These are phyloP conservation scores for Nannobrachium achirus DNA, from an alignment of 2,113 vertebrate genomes.

Conservation along the genomic window DNA sequence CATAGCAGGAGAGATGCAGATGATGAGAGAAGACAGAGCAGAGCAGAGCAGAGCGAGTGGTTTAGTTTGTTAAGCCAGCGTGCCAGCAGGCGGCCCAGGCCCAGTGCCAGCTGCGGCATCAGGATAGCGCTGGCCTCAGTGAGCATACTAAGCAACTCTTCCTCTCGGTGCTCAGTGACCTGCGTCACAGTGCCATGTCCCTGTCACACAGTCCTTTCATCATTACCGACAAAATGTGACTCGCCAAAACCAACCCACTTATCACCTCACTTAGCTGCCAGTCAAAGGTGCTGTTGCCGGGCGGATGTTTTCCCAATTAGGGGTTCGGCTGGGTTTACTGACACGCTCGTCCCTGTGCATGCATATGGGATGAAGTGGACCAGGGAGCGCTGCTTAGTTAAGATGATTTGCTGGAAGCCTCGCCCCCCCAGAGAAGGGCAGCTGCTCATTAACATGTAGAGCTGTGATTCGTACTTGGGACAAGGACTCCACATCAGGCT, in stretches of 20 bases:
- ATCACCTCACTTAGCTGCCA: constrained; percentile 2
- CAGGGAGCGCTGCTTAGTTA: no score
- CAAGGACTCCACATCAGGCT: no score
- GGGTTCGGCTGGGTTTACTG: no score
- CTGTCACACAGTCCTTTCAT: constrained; percentile 31
- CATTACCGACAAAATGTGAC: constrained; percentile 35
- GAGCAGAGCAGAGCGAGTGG: not conserved
- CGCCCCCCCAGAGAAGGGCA: no score
- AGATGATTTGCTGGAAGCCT: no score
- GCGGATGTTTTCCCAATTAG: no score
- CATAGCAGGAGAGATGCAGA: constrained; percentile 10
- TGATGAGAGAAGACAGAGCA: constrained; percentile 3
- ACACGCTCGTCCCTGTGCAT: no score
- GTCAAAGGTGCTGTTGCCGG: constrained; percentile 5
- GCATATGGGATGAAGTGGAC: no score
- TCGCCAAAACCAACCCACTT: constrained; percentile 25
- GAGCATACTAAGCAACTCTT: constrained; percentile 53
- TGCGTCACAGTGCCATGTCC: constrained; percentile 28
- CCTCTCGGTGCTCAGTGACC: constrained; percentile 56
- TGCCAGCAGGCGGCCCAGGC: not conserved
- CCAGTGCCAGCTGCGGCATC: constrained; percentile 13
- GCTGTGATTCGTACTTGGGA: no score
- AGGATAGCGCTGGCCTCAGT: constrained; percentile 21
- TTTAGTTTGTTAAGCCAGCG: constrained; percentile 17
- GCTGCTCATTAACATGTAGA: no score